Percentiles rank a stretch among this genome's conserved stretches.
phyloP scores from a whole-genome alignment of 2,113 vertebrate genomes.

The Larimichthys crocea region DNA sequence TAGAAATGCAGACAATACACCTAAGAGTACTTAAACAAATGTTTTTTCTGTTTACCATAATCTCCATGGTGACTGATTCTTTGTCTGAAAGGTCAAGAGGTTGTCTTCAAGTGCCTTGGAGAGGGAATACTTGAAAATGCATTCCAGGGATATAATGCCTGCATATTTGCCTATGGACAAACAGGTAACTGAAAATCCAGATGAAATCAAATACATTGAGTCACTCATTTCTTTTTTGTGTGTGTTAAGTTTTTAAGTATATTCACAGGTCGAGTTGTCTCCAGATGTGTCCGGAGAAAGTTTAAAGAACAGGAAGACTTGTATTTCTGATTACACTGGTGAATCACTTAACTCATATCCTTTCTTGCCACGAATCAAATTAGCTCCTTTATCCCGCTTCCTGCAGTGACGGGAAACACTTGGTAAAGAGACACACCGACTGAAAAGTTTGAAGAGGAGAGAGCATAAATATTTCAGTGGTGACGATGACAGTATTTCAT shows the following conservation, averaged over 20 bases:
- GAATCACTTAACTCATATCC: conserved; percentile 61
- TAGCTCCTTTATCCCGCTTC: conserved; percentile 51
- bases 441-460: conserved; percentile 8
- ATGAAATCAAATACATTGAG: not conserved
- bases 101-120: conserved; percentile 99
- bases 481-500: not conserved
- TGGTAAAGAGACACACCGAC: conserved; percentile 25
- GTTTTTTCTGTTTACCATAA: conserved; percentile 61
- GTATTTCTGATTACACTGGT: conserved; percentile 63
- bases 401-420: conserved; percentile 27
- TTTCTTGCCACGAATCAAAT: conserved; percentile 41
- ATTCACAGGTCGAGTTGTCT: conserved; percentile 27
- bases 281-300: conserved; percentile 39
- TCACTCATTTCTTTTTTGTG: not conserved
- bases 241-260: not conserved
- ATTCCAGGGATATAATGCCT: conserved; percentile 99
- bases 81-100: conserved; percentile 93
- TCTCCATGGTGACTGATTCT: conserved; percentile 63
- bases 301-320: conserved; percentile 65
- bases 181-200: conserved; percentile 88
- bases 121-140: conserved; percentile 99
- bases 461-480: not conserved
- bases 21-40: conserved; percentile 3
- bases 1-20: conserved; percentile 6
- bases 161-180: conserved; percentile 99